These are phyloP conservation scores for Tylochromis polylepis DNA, from an alignment of 2,113 vertebrate genomes.

Conservation along the genomic window DNA sequence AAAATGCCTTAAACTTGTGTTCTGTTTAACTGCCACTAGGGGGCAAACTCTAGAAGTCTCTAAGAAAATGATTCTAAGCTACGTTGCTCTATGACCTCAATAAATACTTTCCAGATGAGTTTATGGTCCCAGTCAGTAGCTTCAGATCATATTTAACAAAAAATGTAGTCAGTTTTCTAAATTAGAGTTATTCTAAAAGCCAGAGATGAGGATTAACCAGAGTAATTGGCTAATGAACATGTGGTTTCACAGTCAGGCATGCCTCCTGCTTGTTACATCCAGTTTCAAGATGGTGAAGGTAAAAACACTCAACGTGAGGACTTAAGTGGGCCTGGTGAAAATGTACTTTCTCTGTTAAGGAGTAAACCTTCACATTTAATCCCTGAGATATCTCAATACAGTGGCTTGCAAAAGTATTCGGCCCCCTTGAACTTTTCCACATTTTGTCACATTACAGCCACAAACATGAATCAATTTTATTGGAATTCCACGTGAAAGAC, in stretches of 20 bases:
- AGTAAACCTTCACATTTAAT: too few species aligned
- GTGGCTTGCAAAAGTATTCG: too few species aligned
- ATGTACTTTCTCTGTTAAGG: too few species aligned
- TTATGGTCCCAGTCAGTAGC: background rate
- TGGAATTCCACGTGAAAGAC: too few species aligned
- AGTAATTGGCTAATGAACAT: background rate
- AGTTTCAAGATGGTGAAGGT: background rate
- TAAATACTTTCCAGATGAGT: background rate
- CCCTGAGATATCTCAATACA: too few species aligned
- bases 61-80: background rate
- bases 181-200: background rate
- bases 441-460: too few species aligned
- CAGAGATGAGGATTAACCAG: background rate
- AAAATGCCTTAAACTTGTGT: background rate
- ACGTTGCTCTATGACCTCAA: background rate
- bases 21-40: background rate
- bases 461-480: too few species aligned
- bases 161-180: background rate
- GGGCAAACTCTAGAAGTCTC: background rate
- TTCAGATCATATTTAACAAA: background rate
- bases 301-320: background rate
- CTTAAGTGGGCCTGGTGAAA: background rate
- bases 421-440: too few species aligned
- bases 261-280: background rate
- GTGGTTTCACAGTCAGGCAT: background rate